Conservation (phyloP, 1,140 invertebrate species). For the Drosophila hydei region DNA sequence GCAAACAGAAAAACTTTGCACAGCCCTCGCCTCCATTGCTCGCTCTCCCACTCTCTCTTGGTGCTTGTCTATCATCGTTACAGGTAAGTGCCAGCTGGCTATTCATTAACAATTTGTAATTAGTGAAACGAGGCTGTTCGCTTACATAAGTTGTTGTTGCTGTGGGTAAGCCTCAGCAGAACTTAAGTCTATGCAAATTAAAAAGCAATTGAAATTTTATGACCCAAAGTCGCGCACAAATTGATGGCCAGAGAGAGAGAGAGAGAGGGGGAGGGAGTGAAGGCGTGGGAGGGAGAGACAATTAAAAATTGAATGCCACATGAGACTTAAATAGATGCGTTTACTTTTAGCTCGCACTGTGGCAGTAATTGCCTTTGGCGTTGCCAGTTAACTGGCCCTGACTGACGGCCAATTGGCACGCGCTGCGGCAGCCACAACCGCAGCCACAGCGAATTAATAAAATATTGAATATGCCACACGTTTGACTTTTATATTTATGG, state of each 20-base stretch:
- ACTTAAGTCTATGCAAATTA: constrained; percentile 75
- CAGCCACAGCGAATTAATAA: constrained; percentile 51
- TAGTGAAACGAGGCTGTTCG: constrained; percentile 48
- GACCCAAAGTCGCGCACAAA: constrained; percentile 62
- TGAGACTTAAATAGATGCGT: constrained; percentile 54
- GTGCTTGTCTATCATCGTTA: constrained; percentile 33
- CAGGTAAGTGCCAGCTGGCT: constrained; percentile 61
- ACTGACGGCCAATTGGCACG: constrained; percentile 50
- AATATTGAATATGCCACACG: constrained; percentile 71
- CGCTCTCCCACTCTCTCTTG: neutral
- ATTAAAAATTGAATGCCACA: constrained; percentile 73
- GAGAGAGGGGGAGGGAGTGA: neutral
- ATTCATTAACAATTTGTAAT: constrained; percentile 75
- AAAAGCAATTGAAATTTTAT: constrained; percentile 80
- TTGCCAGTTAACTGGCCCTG: constrained; percentile 20
- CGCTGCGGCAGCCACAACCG: constrained; percentile 6
- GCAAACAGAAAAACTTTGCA: constrained; percentile 32
- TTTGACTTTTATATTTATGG: constrained; percentile 61
- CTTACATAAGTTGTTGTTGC: constrained; percentile 28
- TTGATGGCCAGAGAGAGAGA: constrained; percentile 47
- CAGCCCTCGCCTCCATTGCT: neutral
- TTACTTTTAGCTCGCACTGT: constrained; percentile 24
- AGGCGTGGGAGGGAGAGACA: constrained; percentile 44
- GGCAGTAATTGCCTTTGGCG: constrained; percentile 38
- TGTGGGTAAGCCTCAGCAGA: constrained; percentile 33